These are phyloP conservation scores for Brachypteracias leptosomus DNA, from an alignment of 2,113 vertebrate genomes.

Conservation along the genomic window DNA sequence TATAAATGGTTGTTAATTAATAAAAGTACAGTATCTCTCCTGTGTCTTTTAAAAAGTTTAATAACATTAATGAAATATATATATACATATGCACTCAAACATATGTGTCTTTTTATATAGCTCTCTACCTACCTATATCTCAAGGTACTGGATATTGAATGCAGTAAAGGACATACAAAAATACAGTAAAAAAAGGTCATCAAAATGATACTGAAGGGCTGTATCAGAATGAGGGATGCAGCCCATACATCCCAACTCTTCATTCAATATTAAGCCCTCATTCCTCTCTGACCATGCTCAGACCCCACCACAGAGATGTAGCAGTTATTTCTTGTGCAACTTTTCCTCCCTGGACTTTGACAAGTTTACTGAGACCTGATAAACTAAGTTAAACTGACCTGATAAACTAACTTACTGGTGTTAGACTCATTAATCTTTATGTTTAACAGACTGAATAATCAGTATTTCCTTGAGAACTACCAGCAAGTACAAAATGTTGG, in stretches of 20 bases:
- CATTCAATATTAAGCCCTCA: background rate
- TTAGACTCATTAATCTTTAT: accelerated
- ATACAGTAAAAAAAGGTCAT: background rate
- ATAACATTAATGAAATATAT: background rate
- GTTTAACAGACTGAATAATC: background rate
- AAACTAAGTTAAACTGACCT: conserved; percentile 1
- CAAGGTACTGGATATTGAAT: background rate
- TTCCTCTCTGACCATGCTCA: background rate
- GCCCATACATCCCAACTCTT: background rate
- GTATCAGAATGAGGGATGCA: background rate
- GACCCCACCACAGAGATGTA: background rate
- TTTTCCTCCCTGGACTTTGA: conserved; percentile 30
- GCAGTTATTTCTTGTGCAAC: background rate
- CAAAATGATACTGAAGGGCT: background rate
- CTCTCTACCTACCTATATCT: background rate
- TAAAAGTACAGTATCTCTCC: background rate
- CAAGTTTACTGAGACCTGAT: background rate
- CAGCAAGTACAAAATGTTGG: background rate
- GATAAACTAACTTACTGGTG: background rate
- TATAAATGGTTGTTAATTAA: background rate
- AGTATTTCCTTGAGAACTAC: background rate
- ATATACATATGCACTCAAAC: background rate
- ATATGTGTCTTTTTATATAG: accelerated
- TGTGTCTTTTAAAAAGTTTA: background rate
- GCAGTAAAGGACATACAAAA: background rate